Evolutionary conservation across 2,888 invertebrate species (phyloP).

Genomic region (Eupithecia subfuscata): DNA sequence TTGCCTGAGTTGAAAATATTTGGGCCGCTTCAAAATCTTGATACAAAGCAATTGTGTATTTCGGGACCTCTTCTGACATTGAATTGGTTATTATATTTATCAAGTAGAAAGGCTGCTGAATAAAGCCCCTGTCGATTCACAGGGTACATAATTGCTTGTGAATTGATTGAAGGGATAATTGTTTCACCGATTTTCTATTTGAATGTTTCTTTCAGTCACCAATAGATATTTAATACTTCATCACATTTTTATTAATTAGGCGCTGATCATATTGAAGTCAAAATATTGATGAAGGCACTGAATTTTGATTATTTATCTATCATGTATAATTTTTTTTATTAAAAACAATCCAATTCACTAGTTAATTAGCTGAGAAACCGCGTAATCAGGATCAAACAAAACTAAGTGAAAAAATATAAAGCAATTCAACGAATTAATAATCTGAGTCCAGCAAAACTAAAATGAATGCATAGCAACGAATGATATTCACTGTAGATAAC

Average conservation of each 20-base stretch:
- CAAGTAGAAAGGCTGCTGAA: conserved; percentile 2
- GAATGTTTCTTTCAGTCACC: background rate
- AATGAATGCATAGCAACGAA: background rate
- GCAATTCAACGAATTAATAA: background rate
- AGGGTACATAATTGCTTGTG: conserved; percentile 7
- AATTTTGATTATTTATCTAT: too few relatives aligned
- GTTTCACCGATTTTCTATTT: background rate
- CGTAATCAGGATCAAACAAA: background rate
- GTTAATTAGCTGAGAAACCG: background rate
- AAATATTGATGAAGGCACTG: background rate
- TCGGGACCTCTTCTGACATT: conserved; percentile 20
- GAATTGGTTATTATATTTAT: conserved; percentile 22
- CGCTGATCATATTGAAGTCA: too few relatives aligned
- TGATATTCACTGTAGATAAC: background rate
- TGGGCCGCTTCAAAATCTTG: conserved; percentile 5
- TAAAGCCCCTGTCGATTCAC: background rate
- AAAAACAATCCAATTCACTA: background rate
- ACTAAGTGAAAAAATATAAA: background rate
- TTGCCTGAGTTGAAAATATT: conserved; percentile 33
- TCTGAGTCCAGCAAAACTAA: background rate
- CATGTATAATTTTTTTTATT: too few relatives aligned
- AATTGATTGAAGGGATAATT: background rate
- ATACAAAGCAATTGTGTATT: conserved; percentile 32
- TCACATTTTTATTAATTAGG: too few relatives aligned
- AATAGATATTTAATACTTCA: background rate